Percentiles rank a stretch among this genome's conserved stretches.
Evolutionary conservation across 2,888 invertebrate species (phyloP).

Genomic region (Elegia similella): DNA sequence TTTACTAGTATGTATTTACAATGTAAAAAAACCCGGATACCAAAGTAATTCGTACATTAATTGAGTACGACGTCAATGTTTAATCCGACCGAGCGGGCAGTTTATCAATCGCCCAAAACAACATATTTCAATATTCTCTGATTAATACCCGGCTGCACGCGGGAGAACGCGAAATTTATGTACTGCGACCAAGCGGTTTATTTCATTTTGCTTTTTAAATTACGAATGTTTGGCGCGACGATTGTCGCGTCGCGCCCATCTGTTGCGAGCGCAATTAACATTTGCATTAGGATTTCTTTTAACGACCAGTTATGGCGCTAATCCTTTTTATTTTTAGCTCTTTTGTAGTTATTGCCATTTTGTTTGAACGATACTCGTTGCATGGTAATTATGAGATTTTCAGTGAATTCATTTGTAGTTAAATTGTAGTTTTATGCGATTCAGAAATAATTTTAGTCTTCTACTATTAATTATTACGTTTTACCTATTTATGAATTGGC

Average conservation of each 20-base stretch:
- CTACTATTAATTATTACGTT: no score
- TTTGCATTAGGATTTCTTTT: conserved; percentile 63
- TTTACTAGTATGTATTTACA: not conserved
- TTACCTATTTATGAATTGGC: no score
- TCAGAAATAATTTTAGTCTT: no score
- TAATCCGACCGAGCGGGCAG: conserved; percentile 70
- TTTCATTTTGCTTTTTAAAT: conserved; percentile 80
- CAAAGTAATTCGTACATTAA: conserved; percentile 41
- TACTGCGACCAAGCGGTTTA: conserved; percentile 76
- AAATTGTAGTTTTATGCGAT: no score
- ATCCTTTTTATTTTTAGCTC: no score
- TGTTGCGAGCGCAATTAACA: conserved; percentile 73
- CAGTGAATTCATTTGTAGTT: no score
- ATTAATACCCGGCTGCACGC: conserved; percentile 79
- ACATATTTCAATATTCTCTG: conserved; percentile 82
- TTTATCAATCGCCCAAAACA: conserved; percentile 80
- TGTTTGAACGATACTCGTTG: no score
- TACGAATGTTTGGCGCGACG: conserved; percentile 77
- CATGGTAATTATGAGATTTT: no score
- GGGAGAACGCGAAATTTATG: conserved; percentile 81
- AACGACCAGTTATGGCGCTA: conserved; percentile 13
- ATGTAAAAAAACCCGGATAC: not conserved
- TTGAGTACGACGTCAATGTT: conserved; percentile 73
- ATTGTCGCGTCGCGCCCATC: conserved; percentile 73
- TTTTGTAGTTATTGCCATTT: no score